A percentile compares a stretch with the other conserved stretches of the same genome.
These are phyloP conservation scores for Poecilobothrus nobilitatus DNA, from an alignment of 2,888 invertebrate species.

Conservation along the genomic window DNA sequence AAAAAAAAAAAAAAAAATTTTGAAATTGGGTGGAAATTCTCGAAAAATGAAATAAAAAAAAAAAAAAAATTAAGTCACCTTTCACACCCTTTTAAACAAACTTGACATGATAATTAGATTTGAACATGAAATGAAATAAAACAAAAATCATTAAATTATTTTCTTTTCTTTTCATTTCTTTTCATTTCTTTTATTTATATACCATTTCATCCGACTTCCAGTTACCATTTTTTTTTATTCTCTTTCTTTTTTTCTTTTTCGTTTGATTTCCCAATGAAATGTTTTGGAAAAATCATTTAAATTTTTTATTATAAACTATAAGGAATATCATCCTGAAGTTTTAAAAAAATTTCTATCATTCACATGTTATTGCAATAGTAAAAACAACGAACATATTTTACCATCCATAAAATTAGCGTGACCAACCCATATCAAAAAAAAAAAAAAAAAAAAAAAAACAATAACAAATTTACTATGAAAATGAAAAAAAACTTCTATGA, in stretches of 20 bases:
- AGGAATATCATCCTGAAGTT: too few relatives aligned
- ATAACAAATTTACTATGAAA: neutral
- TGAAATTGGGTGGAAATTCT: neutral
- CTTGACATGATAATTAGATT: conserved; percentile 4
- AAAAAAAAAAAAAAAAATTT: too few relatives aligned
- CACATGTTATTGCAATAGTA: too few relatives aligned
- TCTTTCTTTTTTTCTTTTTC: too few relatives aligned
- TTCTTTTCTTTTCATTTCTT: too few relatives aligned
- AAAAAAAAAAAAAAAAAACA: neutral
- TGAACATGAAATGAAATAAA: neutral
- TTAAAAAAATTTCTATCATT: too few relatives aligned
- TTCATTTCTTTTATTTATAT: too few relatives aligned
- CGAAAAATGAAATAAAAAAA: neutral
- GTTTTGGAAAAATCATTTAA: too few relatives aligned
- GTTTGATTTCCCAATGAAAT: too few relatives aligned
- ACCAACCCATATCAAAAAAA: neutral
- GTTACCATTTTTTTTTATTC: too few relatives aligned
- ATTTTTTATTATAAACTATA: too few relatives aligned
- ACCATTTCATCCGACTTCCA: too few relatives aligned
- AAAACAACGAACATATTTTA: neutral
- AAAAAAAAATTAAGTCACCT: neutral
- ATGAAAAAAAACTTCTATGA: neutral
- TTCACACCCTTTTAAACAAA: conserved; percentile 5
- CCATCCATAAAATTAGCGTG: conserved; percentile 4
- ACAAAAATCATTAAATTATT: neutral